Base-by-base conservation (phyloP, 2,888 invertebrate genomes). In the Miltochrista miniata region DNA sequence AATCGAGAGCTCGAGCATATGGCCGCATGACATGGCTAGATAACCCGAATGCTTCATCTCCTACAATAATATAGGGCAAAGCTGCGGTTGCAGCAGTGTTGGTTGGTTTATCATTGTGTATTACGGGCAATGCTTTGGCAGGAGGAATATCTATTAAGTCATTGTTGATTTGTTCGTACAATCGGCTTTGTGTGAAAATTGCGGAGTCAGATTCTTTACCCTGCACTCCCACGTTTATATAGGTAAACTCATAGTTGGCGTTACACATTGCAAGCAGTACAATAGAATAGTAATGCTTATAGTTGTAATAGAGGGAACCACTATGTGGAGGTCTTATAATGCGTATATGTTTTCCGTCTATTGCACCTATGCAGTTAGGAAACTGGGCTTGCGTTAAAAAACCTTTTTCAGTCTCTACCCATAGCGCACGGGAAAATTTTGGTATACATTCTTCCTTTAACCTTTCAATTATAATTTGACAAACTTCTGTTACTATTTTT, bases 401-500 rank as follows among this genome's bases (percentile, higher is more conserved):
- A n/a, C n/a, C n/a, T n/a, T n/a, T n/a, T n/a, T n/a, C n/a, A n/a
- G n/a, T n/a, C n/a, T n/a, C n/a, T n/a, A n/a, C 59, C 60, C 60
- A 64, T 59, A 35, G 61, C 56, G 54, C 54, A 63, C 44, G 51
- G 37, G 44, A 58, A 58, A 61, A 59, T 49, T 40, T 47, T 59
- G 59, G 61, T 40, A 61, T 64, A 50, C 59, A 62, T 43, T 60
- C 60, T 59, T 62, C 60, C 51, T 62, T 64, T 40, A 64, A 52
- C 52, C 54, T 61, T 61, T 63, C 51, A 54, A 40, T 57, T 65
- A 65, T 65, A 63, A 63, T 65, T 61, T 65, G 63, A 61, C 61
- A 63, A 44, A 63, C 65, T 54, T 65, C 55, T 57, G 35, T 63
- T 44, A 65, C 63, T 54, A 62, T 63, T 59, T 60, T 65, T 61